Evolutionary conservation across 2,113 vertebrate genomes (phyloP).

Genomic region (Seriola rivoliana): DNA sequence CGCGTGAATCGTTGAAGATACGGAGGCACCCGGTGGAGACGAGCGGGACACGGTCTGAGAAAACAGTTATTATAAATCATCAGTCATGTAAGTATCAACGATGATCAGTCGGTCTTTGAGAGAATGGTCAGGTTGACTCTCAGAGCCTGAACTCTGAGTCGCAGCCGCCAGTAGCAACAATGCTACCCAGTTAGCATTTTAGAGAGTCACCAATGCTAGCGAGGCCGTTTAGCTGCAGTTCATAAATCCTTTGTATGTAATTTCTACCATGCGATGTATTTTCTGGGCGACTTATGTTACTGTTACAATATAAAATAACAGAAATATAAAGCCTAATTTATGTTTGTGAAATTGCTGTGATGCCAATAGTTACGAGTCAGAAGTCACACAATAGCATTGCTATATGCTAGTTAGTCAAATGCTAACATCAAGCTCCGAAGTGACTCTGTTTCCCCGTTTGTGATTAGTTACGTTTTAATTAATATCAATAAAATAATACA

Average conservation of each 20-base stretch:
- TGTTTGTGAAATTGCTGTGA: neutral
- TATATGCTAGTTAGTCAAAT: constrained; percentile 12
- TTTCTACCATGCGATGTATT: fast-evolving
- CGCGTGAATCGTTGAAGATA: constrained; percentile 48
- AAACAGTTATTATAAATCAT: neutral
- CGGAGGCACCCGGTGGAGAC: constrained; percentile 3
- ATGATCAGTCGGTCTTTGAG: fast-evolving
- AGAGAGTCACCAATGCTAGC: neutral
- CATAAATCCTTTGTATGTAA: neutral
- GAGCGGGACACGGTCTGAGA: neutral
- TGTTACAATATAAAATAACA: neutral
- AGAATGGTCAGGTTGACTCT: fast-evolving
- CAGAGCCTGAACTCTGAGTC: too few relatives aligned
- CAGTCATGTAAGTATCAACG: constrained; percentile 64
- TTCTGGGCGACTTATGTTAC: fast-evolving
- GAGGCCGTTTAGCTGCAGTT: constrained; percentile 13
- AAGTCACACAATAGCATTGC: neutral
- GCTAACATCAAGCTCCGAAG: constrained; percentile 21
- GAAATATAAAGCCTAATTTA: fast-evolving
- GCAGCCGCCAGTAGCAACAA: neutral
- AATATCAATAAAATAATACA: too few relatives aligned
- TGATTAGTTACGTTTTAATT: neutral
- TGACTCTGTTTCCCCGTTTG: neutral
- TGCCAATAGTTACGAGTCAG: neutral
- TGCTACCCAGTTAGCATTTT: constrained; percentile 31